Evolutionary conservation across 1,140 invertebrate genomes (phyloP).

Genomic region (Adoxophyes honmai): DNA sequence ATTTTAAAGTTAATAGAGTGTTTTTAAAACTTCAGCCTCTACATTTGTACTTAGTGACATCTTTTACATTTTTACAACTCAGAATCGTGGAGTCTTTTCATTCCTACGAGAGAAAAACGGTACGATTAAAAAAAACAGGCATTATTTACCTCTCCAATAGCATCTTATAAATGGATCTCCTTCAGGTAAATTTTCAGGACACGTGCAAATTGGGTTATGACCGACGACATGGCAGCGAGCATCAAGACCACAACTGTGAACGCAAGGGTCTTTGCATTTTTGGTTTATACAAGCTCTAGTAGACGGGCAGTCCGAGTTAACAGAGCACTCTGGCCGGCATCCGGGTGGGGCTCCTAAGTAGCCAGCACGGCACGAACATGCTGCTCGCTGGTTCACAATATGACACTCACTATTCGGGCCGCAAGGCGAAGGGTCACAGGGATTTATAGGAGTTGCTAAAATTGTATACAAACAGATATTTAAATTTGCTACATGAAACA

Average conservation of each 20-base stretch:
- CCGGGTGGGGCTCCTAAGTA: slow-evolving; percentile 87
- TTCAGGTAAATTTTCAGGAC: slow-evolving; percentile 81
- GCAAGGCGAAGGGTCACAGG: slow-evolving; percentile 89
- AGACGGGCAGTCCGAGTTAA: slow-evolving; percentile 86
- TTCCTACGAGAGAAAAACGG: too few species aligned
- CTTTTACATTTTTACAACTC: too few species aligned
- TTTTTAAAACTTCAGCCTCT: too few species aligned
- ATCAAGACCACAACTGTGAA: slow-evolving; percentile 86
- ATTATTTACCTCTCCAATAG: slow-evolving; percentile 80
- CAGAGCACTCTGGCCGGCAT: slow-evolving; percentile 88
- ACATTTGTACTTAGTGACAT: too few species aligned
- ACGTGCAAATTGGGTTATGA: slow-evolving; percentile 92
- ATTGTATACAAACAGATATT: neutral
- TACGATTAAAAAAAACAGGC: neutral
- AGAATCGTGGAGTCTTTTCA: too few species aligned
- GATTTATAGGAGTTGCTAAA: slow-evolving; percentile 77
- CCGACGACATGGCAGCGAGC: slow-evolving; percentile 88
- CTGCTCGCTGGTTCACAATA: slow-evolving; percentile 82
- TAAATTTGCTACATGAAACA: too few species aligned
- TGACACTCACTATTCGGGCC: slow-evolving; percentile 89
- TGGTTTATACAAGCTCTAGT: slow-evolving; percentile 87
- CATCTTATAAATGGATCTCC: slow-evolving; percentile 92
- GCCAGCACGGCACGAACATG: slow-evolving; percentile 87
- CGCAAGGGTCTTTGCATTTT: slow-evolving; percentile 90
- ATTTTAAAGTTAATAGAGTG: too few species aligned